Evolutionary conservation across 2,888 invertebrate genomes (phyloP).

Genomic region (Amphiduros pacificus): DNA sequence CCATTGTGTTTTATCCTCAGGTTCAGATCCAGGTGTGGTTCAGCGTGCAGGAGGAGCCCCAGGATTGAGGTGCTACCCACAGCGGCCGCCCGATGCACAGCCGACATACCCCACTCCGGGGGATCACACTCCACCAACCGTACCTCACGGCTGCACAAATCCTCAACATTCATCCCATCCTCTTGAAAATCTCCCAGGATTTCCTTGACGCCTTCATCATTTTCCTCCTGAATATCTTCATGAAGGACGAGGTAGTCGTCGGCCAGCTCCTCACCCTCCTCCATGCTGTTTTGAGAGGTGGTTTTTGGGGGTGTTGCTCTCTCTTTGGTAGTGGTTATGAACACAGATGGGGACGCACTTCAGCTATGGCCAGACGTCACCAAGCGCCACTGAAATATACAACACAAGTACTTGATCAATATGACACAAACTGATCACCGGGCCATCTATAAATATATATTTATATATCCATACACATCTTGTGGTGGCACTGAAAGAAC

Average conservation of each 20-base stretch:
- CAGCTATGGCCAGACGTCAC: too few species aligned
- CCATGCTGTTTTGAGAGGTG: too few species aligned
- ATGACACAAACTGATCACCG: too few species aligned
- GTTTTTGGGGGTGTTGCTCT: too few species aligned
- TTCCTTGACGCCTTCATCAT: conserved; percentile 23
- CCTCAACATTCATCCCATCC: conserved; percentile 1
- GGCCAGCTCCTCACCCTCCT: conserved; percentile 1
- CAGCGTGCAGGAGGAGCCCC: conserved; percentile 2
- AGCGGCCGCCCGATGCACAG: conserved; percentile 25
- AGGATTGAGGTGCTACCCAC: conserved; percentile 20
- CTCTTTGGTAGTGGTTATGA: too few species aligned
- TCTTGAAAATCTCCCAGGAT: conserved; percentile 14
- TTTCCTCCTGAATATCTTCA: conserved; percentile 26
- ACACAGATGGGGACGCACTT: too few species aligned
- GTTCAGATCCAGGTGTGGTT: conserved; percentile 16
- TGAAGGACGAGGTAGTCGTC: conserved; percentile 25
- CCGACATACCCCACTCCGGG: conserved; percentile 12
- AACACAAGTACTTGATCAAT: too few species aligned
- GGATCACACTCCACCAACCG: conserved; percentile 18
- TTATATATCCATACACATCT: too few species aligned
- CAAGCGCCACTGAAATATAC: too few species aligned
- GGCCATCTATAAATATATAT: too few species aligned
- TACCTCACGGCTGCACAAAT: conserved; percentile 9
- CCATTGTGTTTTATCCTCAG: conserved; percentile 14
- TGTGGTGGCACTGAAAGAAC: too few species aligned